Evolutionary conservation across 92 coral and sea anemone genomes (phyloP).

Genomic region (Epizoanthus ramosus): DNA sequence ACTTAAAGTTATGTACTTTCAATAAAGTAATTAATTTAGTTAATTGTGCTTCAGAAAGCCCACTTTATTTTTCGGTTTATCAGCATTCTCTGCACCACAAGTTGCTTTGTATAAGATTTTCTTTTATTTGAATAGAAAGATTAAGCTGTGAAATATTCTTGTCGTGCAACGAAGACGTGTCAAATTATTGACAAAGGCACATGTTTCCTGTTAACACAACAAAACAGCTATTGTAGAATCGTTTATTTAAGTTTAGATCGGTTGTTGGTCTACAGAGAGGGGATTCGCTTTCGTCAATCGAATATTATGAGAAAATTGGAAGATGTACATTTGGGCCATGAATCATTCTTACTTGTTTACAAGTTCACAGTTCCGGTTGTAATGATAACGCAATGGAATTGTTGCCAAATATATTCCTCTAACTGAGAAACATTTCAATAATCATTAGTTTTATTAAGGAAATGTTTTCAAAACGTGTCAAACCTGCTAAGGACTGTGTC

Average conservation of each 20-base stretch:
- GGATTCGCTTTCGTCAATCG: neutral
- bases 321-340: conserved; percentile 11
- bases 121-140: conserved; percentile 29
- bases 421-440: neutral
- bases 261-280: conserved; percentile 14
- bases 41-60: neutral
- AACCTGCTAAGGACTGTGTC: neutral
- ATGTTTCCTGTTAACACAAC: conserved; percentile 36
- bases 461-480: neutral
- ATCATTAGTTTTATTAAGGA: neutral
- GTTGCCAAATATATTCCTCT: neutral
- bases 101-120: conserved; percentile 19
- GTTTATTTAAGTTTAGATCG: conserved; percentile 10
- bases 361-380: neutral
- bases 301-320: conserved; percentile 18
- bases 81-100: neutral
- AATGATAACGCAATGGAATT: neutral
- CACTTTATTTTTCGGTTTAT: neutral
- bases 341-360: conserved; percentile 7
- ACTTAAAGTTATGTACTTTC: neutral
- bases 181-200: conserved; percentile 39
- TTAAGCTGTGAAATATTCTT: conserved; percentile 14
- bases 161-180: conserved; percentile 21
- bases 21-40: neutral
- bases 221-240: conserved; percentile 18